Conservation (phyloP, 2,113 vertebrate genomes). For the Synchiropus splendidus region DNA sequence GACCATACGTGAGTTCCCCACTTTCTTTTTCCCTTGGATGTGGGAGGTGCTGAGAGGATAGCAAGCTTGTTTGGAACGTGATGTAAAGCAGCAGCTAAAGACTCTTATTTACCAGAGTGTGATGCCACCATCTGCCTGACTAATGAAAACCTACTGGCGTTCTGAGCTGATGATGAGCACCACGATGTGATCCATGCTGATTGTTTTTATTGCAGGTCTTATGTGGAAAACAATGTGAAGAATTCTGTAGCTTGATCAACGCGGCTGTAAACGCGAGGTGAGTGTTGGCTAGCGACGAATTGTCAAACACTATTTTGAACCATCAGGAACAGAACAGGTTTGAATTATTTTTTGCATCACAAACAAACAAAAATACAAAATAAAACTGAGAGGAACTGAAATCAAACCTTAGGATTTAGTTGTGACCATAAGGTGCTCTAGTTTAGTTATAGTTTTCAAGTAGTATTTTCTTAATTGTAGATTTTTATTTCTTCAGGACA, state of each 20-base stretch:
- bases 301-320: not conserved
- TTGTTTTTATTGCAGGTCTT: constrained; percentile 44
- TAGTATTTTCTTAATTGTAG: too few relatives aligned
- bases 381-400: too few relatives aligned
- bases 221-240: constrained; percentile 64
- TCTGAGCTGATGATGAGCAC: too few relatives aligned
- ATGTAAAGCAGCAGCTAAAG: not conserved
- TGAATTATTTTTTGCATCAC: too few relatives aligned
- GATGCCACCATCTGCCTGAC: not conserved
- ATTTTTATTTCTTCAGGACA: too few relatives aligned
- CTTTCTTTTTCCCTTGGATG: not conserved
- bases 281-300: too few relatives aligned
- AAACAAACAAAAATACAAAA: too few relatives aligned
- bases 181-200: too few relatives aligned
- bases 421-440: not conserved
- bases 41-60: not conserved
- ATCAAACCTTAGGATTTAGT: not conserved
- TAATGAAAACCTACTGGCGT: not conserved
- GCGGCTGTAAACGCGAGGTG: constrained; percentile 41
- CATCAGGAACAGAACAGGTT: too few relatives aligned
- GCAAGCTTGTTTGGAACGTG: not conserved
- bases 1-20: constrained; percentile 75
- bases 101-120: not conserved
- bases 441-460: too few relatives aligned
- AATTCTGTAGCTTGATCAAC: constrained; percentile 35